Conservation (phyloP, 1,140 invertebrate genomes). For the Leguminivora glycinivorella region DNA sequence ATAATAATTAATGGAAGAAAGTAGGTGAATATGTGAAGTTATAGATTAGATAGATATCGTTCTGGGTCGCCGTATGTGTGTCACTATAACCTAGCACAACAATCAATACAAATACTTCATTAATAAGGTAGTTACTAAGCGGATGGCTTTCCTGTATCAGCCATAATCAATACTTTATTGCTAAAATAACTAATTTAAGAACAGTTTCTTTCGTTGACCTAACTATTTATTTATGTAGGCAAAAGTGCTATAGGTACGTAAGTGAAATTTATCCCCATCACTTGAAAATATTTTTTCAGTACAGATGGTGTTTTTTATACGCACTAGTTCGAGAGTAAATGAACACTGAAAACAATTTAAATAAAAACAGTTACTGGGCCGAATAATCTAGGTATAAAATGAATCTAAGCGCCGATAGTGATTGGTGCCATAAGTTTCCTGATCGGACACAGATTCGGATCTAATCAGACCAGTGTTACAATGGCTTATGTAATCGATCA, state of each 20-base stretch:
- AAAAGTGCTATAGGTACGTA: no score
- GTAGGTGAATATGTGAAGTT: slow-evolving; percentile 52
- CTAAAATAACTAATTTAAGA: no score
- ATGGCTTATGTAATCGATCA: slow-evolving; percentile 18
- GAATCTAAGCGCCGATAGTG: no score
- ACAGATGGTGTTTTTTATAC: no score
- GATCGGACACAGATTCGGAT: not conserved
- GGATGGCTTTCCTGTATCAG: not conserved
- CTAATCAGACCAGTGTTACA: slow-evolving; percentile 6
- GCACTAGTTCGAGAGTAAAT: no score
- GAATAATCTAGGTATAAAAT: no score
- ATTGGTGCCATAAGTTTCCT: not conserved
- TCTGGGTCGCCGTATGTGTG: slow-evolving; percentile 41
- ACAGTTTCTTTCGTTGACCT: not conserved
- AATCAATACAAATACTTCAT: slow-evolving; percentile 28
- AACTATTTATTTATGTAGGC: not conserved
- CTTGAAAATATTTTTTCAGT: no score
- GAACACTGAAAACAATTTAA: not conserved
- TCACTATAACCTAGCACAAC: slow-evolving; percentile 10
- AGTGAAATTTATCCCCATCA: no score
- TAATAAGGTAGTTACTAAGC: slow-evolving; percentile 9
- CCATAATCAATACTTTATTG: not conserved
- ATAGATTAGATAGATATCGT: slow-evolving; percentile 43
- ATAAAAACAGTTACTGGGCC: no score
- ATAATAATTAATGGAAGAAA: slow-evolving; percentile 44